Conservation (phyloP, 2,113 vertebrate genomes). For the Colinus virginianus region DNA sequence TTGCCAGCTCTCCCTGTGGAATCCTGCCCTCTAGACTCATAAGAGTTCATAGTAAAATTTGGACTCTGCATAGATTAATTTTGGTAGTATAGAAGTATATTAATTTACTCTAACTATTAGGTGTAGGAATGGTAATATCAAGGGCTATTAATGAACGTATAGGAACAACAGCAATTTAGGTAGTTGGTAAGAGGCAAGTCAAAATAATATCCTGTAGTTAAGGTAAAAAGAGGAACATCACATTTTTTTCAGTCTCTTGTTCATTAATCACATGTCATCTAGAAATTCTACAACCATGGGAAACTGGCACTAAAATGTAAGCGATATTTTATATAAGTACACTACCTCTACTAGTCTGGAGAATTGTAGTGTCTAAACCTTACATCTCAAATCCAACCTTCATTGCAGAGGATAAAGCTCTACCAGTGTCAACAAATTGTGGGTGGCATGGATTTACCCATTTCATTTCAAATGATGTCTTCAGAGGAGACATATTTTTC, state of each 20-base stretch:
- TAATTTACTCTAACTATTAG: constrained; percentile 9
- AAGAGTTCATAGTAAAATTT: constrained; percentile 19
- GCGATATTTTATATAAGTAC: background rate
- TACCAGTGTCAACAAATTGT: background rate
- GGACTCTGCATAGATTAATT: background rate
- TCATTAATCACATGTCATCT: background rate
- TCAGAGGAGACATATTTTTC: background rate
- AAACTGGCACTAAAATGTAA: background rate
- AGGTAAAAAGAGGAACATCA: background rate
- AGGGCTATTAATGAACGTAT: background rate
- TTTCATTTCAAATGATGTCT: background rate
- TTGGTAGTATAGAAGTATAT: background rate
- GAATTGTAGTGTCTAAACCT: background rate
- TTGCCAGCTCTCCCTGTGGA: background rate
- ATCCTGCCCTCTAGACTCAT: constrained; percentile 18
- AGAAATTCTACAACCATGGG: background rate
- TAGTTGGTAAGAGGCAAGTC: background rate
- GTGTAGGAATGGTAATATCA: background rate
- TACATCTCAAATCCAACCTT: background rate
- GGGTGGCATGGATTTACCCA: background rate
- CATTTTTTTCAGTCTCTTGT: background rate
- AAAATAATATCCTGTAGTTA: background rate
- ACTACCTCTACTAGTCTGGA: background rate
- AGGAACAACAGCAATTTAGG: background rate
- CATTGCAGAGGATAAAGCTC: background rate